Evolutionary conservation across 2,797 vertebrate species (phyloP), one percentile per base, ranked within the genome.

Genomic region (Galagoides demidoff): DNA sequence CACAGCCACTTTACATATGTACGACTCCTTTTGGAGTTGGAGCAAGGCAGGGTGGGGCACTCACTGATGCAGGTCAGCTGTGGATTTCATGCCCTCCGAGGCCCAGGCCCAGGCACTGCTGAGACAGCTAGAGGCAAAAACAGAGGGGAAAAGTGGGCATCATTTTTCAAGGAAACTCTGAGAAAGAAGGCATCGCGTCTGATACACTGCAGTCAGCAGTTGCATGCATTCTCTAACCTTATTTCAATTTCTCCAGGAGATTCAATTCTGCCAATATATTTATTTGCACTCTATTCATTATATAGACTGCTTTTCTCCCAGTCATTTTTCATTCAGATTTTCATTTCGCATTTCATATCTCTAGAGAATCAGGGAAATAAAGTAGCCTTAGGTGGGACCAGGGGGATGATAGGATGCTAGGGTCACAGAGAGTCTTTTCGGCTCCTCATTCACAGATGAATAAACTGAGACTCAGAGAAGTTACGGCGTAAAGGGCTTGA

Each of bases 21-120:
- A 70, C 11, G 64, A n/a, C 6, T 71, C 25, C 12, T 87, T 89
- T 43, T 84, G 77, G 88, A 83, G 59, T 66, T n/a, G 79, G 68
- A 95, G 87, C 78, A 89, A 93, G 61, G 59, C 34, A 4, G 31
- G 82, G 16, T 16, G 61, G 66, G 66, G 23, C 59, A 97, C 97
- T 95, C 98, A 99, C 99, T 98, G 99, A 98, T 99, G 99, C 82
- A 99, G 98, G 85, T 99, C 99, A 19, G 99, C 99, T 71, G 99
- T 97, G 4, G 99, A 99, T 95, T 98, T 99, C 99, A 99, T 98
- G 98, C 99, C 99, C 94, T 99, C 98, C 6, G 99, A 99, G 96
- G 99, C 98, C 96, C 99, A 99, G 96, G 98, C 98, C 98, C 99
- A 99, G 63, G 98, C 98, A 20, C 97, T 98, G 98, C 98, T 99